phyloP scores from a whole-genome alignment of 2,797 vertebrate species.

The Intellagama lesueurii region DNA sequence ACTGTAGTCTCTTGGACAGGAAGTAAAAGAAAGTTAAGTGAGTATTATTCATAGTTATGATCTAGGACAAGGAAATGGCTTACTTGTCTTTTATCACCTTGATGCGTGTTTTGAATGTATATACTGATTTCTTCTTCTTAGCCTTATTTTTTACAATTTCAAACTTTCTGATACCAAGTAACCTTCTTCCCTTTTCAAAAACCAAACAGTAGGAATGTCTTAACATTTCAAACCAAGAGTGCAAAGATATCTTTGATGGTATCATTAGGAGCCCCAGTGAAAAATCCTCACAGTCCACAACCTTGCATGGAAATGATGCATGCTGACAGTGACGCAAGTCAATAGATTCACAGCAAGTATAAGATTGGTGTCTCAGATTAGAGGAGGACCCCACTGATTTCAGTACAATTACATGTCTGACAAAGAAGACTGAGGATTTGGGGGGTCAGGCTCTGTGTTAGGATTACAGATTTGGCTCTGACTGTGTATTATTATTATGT shows the following conservation, averaged over 20 bases:
- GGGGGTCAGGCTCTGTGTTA: constrained; percentile 14
- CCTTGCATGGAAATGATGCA: not conserved
- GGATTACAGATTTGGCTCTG: constrained; percentile 12
- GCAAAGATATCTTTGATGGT: not conserved
- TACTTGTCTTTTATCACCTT: not conserved
- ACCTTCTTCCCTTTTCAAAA: not conserved
- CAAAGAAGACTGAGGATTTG: constrained; percentile 13
- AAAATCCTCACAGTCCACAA: not conserved
- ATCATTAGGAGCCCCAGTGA: not conserved
- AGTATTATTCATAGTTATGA: not conserved
- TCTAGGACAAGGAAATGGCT: not conserved
- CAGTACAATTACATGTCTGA: constrained; percentile 14
- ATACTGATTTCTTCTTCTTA: not conserved
- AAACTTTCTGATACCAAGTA: not conserved
- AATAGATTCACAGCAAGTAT: constrained; percentile 12
- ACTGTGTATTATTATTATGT: constrained; percentile 4
- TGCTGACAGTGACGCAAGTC: not conserved
- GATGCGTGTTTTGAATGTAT: not conserved
- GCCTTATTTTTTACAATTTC: not conserved
- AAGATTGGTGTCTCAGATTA: not conserved
- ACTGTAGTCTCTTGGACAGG: not conserved
- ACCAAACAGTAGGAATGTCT: not conserved
- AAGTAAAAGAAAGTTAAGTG: not conserved
- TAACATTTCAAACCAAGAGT: not conserved
- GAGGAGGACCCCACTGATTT: constrained; percentile 24